phyloP scores from a whole-genome alignment of 2,113 vertebrate species.

The Oryzias celebensis region DNA sequence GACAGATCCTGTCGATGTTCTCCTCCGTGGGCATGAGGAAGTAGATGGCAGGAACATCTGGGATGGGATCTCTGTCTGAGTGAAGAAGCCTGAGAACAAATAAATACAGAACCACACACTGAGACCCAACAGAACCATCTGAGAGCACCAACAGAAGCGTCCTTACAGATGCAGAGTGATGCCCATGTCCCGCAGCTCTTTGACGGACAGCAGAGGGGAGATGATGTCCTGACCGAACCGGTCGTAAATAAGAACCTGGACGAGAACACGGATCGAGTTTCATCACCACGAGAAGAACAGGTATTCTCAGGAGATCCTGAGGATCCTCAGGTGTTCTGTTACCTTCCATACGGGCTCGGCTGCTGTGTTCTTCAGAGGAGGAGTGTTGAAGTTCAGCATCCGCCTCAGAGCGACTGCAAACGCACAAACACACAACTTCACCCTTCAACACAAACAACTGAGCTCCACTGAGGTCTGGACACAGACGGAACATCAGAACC shows the following conservation, averaged over 20 bases:
- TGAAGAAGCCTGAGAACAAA: constrained; percentile 83
- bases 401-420: constrained; percentile 90
- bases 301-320: neutral
- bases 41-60: constrained; percentile 96
- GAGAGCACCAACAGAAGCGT: too few relatives aligned
- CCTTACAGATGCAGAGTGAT: constrained; percentile 94
- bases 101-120: neutral
- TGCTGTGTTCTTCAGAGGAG: constrained; percentile 90
- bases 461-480: too few relatives aligned
- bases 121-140: too few relatives aligned
- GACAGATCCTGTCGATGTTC: constrained; percentile 96
- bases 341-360: constrained; percentile 98
- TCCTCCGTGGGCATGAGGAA: constrained; percentile 98
- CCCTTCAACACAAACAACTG: too few relatives aligned
- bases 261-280: neutral
- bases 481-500: too few relatives aligned
- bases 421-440: constrained; percentile 18
- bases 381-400: constrained; percentile 97
- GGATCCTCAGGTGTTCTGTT: neutral
- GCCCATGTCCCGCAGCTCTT: constrained; percentile 97
- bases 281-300: neutral
- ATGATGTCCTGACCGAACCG: constrained; percentile 99
- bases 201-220: constrained; percentile 93
- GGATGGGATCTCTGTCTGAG: constrained; percentile 95
- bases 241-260: constrained; percentile 94